These are phyloP conservation scores for Eueides isabella DNA, from an alignment of 1,140 invertebrate genomes.

Conservation along the genomic window DNA sequence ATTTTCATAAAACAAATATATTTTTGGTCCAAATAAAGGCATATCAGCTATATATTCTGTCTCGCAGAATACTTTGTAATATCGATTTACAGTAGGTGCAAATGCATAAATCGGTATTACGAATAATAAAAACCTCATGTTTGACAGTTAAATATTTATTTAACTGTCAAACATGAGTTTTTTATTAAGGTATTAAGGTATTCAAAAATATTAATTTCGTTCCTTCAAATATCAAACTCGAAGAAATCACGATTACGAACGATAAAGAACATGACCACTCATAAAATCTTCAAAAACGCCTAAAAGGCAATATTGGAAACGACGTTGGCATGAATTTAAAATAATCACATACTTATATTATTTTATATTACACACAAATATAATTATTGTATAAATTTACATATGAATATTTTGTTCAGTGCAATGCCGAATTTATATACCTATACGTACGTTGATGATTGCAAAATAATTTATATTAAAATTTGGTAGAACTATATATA, in stretches of 20 bases:
- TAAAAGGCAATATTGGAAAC: neutral
- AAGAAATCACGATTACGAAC: constrained; percentile 41
- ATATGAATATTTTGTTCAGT: neutral
- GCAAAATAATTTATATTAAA: neutral
- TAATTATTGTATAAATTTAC: neutral
- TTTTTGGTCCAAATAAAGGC: neutral
- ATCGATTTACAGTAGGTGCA: neutral
- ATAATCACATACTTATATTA: neutral
- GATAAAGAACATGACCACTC: constrained; percentile 57
- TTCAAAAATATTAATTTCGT: neutral
- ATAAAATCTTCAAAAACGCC: constrained; percentile 55
- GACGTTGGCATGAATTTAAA: neutral
- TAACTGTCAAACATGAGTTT: neutral
- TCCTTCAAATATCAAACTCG: neutral
- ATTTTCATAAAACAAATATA: no score
- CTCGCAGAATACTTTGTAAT: neutral
- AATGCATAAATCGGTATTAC: no score
- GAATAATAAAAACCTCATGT: no score
- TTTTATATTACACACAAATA: neutral
- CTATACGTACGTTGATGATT: neutral
- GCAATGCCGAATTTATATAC: neutral
- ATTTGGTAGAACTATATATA: neutral
- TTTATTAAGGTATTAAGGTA: neutral
- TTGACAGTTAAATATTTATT: neutral
- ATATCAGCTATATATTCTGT: neutral